Evolutionary conservation across 2,888 invertebrate species (phyloP).

Genomic region (Apeira syringaria): DNA sequence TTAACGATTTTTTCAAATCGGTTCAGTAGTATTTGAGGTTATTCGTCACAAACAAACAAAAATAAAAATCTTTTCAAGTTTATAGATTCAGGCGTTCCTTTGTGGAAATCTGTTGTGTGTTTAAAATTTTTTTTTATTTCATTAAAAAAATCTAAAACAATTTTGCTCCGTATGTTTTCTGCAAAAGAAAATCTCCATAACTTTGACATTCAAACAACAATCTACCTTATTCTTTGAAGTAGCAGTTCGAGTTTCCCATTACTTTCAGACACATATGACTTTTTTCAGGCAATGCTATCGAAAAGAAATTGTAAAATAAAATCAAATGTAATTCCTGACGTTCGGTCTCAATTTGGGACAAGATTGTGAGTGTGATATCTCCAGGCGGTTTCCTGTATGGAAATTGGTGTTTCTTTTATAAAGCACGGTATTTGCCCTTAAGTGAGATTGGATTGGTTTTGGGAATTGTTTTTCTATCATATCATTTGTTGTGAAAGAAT

Average conservation of each 20-base stretch:
- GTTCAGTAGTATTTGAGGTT: too few relatives aligned
- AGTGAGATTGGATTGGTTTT: conserved; percentile 60
- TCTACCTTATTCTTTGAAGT: conserved; percentile 9
- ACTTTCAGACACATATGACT: conserved; percentile 13
- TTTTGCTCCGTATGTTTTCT: conserved; percentile 40
- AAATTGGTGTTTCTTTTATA: conserved; percentile 48
- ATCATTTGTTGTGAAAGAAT: conserved; percentile 26
- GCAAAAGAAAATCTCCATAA: conserved; percentile 31
- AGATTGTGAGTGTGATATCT: conserved; percentile 26
- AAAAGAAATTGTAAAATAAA: conserved; percentile 78
- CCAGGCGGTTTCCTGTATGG: conserved; percentile 33
- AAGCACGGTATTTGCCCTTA: conserved; percentile 40
- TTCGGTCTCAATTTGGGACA: conserved; percentile 64
- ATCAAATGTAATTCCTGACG: conserved; percentile 71
- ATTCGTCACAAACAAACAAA: too few relatives aligned
- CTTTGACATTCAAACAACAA: too few relatives aligned
- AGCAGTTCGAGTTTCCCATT: not conserved
- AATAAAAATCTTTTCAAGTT: too few relatives aligned
- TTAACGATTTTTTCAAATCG: too few relatives aligned
- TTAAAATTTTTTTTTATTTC: too few relatives aligned
- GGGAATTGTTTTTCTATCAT: conserved; percentile 37
- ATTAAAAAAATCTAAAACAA: too few relatives aligned
- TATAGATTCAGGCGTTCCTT: too few relatives aligned
- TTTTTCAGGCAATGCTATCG: conserved; percentile 44
- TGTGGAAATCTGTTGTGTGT: too few relatives aligned